phyloP scores from a whole-genome alignment of 92 coral and sea anemone species.

The Desmophyllum pertusum region DNA sequence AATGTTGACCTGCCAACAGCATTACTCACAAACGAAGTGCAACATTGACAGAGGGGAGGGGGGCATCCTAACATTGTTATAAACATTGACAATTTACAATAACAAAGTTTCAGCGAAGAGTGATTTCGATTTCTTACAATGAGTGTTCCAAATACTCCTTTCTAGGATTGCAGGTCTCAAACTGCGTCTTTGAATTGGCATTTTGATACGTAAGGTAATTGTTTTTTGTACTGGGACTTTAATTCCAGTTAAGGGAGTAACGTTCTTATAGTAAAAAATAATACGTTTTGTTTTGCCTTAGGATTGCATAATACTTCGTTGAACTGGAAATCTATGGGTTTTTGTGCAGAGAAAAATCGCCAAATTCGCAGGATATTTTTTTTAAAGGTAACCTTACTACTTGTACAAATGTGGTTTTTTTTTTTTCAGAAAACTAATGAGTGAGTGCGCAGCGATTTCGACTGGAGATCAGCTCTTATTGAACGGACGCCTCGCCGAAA shows the following conservation, averaged over 20 bases:
- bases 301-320: not conserved
- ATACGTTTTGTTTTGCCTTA: not conserved
- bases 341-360: not conserved
- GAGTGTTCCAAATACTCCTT: no score
- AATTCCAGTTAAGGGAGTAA: no score
- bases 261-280: no score
- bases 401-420: not conserved
- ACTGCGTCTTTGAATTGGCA: not conserved
- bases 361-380: not conserved
- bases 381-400: not conserved
- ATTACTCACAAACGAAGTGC: no score
- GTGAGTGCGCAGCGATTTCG: not conserved
- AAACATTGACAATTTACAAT: no score
- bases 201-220: not conserved
- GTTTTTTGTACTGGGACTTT: not conserved
- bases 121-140: no score
- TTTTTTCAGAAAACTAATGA: no score
- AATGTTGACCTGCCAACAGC: no score
- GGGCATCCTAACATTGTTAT: no score
- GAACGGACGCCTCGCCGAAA: not conserved
- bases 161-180: no score
- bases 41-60: no score
- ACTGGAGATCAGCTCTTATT: not conserved
- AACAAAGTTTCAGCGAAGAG: no score
- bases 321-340: not conserved